These are phyloP conservation scores for Pelosia muscerda DNA, from an alignment of 2,888 invertebrate species.

Conservation along the genomic window DNA sequence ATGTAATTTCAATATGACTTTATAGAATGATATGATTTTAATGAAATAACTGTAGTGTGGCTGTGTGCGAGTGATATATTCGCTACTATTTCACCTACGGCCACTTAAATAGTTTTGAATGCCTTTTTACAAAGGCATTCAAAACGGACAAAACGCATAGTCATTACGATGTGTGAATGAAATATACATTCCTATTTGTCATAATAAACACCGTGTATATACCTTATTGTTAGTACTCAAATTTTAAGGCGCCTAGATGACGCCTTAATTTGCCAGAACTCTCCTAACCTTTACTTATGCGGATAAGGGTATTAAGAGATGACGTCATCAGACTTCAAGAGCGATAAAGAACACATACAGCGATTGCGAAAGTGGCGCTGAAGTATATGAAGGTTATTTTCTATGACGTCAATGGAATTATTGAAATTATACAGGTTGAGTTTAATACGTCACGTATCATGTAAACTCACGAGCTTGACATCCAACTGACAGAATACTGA, in stretches of 20 bases:
- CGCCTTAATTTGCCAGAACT: background rate
- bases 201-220: too few species aligned
- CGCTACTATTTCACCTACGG: too few species aligned
- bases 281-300: background rate
- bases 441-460: background rate
- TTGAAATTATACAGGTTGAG: slow-evolving; percentile 36
- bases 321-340: slow-evolving; percentile 19
- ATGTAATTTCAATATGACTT: too few species aligned
- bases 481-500: background rate
- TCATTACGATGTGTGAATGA: too few species aligned
- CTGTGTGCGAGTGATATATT: too few species aligned
- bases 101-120: too few species aligned
- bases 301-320: slow-evolving; percentile 17
- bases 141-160: too few species aligned
- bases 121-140: too few species aligned
- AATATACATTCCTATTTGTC: too few species aligned
- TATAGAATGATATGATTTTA: too few species aligned
- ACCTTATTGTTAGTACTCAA: background rate
- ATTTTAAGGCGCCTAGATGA: background rate
- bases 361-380: slow-evolving; percentile 24
- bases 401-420: slow-evolving; percentile 43
- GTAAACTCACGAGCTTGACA: background rate
- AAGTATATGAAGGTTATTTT: slow-evolving; percentile 25
- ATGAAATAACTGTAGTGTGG: too few species aligned
- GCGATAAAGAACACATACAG: slow-evolving; percentile 30